Evolutionary conservation across 2,888 invertebrate species (phyloP), one percentile per base, ranked within the genome.

Genomic region (Rhagonycha lutea): DNA sequence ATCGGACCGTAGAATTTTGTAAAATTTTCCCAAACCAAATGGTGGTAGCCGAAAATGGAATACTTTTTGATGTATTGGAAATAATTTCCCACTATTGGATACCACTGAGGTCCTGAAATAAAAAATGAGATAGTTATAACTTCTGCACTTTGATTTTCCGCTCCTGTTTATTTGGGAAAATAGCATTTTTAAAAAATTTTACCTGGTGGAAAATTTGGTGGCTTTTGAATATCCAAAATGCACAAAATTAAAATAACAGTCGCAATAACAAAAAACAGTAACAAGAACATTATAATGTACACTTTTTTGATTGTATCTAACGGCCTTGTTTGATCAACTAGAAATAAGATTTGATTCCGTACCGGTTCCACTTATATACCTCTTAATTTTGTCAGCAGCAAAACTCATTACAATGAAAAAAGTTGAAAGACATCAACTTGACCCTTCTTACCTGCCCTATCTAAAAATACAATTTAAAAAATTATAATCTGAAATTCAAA

Each of bases 1-100:
- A 94, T 86, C 9, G 92, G 88, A 0, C 94, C 94, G 81, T 93
- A 93, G 68, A 86, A 84, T 78, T 89, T 85, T 0, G 90, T 87
- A 76, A 94, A 84, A 79, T 91, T 88, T 61, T 91, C 87, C 84
- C 93, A 89, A 0, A 91, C 93, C 79, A 92, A 86, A 86, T 93
- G 92, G 79, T 91, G 90, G 81, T 88, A 91, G 12, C 88, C 88
- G 14, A 86, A 82, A 72, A 86, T 84, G 3, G 83, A 80, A 5
- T 86, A 84, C 24, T 88, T 79, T 60, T 82, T 83, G 28, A 84
- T 83, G 76, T 90, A 88, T 24, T 85, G 79, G 0, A 85, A 81
- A 3, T 89, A 86, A 79, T 89, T 90, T 2, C 92, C 92, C 2
- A 92, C 79, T 2, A 92, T 79, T 3, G 92, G 92, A 14, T 90